Evolutionary conservation across 2,888 invertebrate genomes (phyloP), one percentile per base, ranked within the genome.

Genomic region (Drosophila monieri): DNA sequence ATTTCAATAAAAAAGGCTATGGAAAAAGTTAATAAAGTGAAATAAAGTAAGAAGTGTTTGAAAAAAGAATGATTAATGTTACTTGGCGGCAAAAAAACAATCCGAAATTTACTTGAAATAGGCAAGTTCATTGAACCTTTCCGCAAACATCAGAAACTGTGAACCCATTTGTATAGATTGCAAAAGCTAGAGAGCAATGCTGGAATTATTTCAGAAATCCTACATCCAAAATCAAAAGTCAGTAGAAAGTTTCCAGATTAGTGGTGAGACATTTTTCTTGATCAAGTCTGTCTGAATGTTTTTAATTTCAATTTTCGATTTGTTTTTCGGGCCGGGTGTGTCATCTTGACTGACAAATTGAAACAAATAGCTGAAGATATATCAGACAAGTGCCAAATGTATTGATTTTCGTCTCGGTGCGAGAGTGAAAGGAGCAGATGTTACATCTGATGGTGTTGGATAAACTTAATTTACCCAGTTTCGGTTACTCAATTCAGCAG

Each of bases 301-400:
- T 75, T 84, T 78, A 75, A 80, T 75, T 78, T 80, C 72, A 78
- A 75, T 75, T 74, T 77, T 49, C 58, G 44, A 25, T 55, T 21
- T 59, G 41, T 56, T 61, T 64, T 25, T 15, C 44, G 27, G 54
- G 46, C 49, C 37, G 44, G 46, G 48, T 74, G 74, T 62, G 67
- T 47, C 67, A 72, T 73, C 67, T 68, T 75, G 72, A 75, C 67
- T 69, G 67, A 74, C 73, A 80, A 84, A 84, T 83, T 83, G 83
- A 85, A 85, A 81, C 67, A 78, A 78, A 83, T 85, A 56, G 54
- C 71, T 60, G 18, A 46, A 60, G 60, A 83, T 83, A 61, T 67
- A 74, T 80, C 76, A 76, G 54, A 47, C 35, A 39, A 69, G 39
- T 68, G 68, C 59, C 46, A 32, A 64, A 39, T 14, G 30, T 61